Evolutionary conservation across 1,140 invertebrate genomes (phyloP).

Genomic region (Battus philenor): DNA sequence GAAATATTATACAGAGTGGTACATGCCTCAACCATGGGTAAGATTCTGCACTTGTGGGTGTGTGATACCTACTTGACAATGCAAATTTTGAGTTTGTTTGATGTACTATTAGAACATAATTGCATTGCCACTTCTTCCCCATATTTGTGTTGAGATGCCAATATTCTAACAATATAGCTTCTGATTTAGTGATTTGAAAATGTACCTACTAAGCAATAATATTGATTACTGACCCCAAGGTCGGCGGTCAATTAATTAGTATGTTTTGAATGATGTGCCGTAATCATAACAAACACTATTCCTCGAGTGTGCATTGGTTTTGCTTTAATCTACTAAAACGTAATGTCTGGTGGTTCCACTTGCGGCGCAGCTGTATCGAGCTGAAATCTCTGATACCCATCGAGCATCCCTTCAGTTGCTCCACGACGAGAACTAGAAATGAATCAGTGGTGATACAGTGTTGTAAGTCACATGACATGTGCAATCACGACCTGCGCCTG

Average conservation of each 20-base stretch:
- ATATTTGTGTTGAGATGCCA: constrained; percentile 72
- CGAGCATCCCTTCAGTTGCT: constrained; percentile 72
- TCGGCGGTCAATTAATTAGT: constrained; percentile 36
- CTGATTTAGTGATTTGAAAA: constrained; percentile 63
- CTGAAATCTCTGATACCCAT: constrained; percentile 64
- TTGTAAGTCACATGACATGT: constrained; percentile 74
- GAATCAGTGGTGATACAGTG: constrained; percentile 67
- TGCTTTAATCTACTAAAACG: constrained; percentile 72
- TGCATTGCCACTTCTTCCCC: constrained; percentile 62
- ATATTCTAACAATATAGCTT: constrained; percentile 68
- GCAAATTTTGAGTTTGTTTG: constrained; percentile 68
- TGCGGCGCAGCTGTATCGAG: constrained; percentile 70
- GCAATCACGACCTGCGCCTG: constrained; percentile 73
- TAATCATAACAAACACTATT: constrained; percentile 64
- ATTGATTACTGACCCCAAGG: constrained; percentile 22
- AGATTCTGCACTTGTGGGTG: constrained; percentile 58
- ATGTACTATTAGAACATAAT: constrained; percentile 67
- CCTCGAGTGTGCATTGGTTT: constrained; percentile 71
- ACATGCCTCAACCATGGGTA: constrained; percentile 52
- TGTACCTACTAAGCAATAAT: constrained; percentile 57
- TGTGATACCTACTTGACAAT: constrained; percentile 54
- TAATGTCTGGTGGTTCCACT: constrained; percentile 68
- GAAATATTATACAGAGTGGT: constrained; percentile 45
- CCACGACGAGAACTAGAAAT: constrained; percentile 66
- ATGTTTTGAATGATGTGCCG: constrained; percentile 68